Evolutionary conservation across 2,888 invertebrate species (phyloP).

Genomic region (Sinopyrophorus schimmeli): DNA sequence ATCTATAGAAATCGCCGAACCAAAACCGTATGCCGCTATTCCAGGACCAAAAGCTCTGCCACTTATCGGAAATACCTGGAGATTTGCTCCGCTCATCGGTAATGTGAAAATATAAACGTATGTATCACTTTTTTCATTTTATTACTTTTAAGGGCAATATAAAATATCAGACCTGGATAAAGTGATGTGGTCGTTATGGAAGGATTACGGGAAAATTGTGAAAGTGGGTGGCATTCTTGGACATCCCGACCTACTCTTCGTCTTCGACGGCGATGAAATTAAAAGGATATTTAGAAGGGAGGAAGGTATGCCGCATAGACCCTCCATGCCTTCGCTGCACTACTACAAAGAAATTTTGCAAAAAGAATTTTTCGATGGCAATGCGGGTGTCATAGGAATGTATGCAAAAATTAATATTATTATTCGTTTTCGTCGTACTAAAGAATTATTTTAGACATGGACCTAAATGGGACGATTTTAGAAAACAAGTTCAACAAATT

Average conservation of each 20-base stretch:
- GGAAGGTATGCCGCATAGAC: conserved; percentile 70
- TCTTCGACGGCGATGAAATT: conserved; percentile 75
- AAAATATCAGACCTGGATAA: conserved; percentile 63
- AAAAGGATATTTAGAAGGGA: conserved; percentile 70
- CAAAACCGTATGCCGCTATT: conserved; percentile 64
- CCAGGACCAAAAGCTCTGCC: conserved; percentile 78
- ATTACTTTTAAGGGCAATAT: conserved; percentile 56
- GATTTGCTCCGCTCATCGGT: conserved; percentile 73
- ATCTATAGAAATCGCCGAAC: conserved; percentile 13
- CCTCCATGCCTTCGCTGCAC: conserved; percentile 72
- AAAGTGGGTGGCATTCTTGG: conserved; percentile 73
- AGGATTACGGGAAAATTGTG: conserved; percentile 62
- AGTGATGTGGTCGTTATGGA: conserved; percentile 62
- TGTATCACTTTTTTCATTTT: background rate
- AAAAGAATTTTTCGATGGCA: conserved; percentile 71
- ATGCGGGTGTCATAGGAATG: conserved; percentile 76
- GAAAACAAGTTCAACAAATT: conserved; percentile 82
- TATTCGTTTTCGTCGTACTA: conserved; percentile 3
- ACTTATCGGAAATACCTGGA: conserved; percentile 77
- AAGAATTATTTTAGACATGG: conserved; percentile 69
- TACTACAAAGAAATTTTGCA: conserved; percentile 72
- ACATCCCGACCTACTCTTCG: conserved; percentile 75
- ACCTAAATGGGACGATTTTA: conserved; percentile 81
- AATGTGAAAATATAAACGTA: too few species aligned
- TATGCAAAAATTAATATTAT: conserved; percentile 61